Base-by-base conservation (phyloP, 2,797 vertebrate species). In the Sebastes trivittatus region DNA sequence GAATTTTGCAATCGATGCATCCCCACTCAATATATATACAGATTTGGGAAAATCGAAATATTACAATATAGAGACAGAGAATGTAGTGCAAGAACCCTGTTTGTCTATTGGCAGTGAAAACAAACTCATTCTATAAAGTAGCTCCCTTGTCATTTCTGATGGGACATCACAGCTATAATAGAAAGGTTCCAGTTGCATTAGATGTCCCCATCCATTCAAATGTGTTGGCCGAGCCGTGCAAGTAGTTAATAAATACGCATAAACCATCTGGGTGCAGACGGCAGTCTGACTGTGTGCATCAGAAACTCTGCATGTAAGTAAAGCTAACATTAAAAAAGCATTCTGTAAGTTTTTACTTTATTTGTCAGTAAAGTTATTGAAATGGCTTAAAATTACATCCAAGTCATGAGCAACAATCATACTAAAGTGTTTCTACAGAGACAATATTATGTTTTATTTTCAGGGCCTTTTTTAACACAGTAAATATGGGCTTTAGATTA, bases 241-340 rank as follows among this genome's bases (percentile, higher is more conserved):
- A 75, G 29, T 77, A 67, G 66, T 38, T 30, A 30, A 52, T 68
- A 69, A 36, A 67, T 67, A 55, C 38, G 49, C 58, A 88, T 77
- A 65, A 72, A 72, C 80, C 80, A 85, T 87, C 80, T 82, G 77
- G 67, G 30, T 61, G 63, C 61, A 52, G 46, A 70, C 34, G 23
- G 46, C 34, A 62, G 29, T 58, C 30, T 18, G 13, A 32, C 54
- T 56, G 10, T 42, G 16, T 55, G 75, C 30, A 18, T 59, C 49
- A 42, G 27, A 59, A 23, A 23, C 16, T 63, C 46, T 67, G 9
- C 9, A 52, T 32, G n/a, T 49, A 23, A 60, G 22, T 55, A 29
- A 72, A 76, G 27, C 36, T 22, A 18, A 46, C 3, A 55, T 67
- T 54, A 18, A 64, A 8, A 64, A 23, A 68, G 25, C 4, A 23